These are phyloP conservation scores for Harlomillsia oculata DNA, from an alignment of 1,140 invertebrate species.

Conservation along the genomic window DNA sequence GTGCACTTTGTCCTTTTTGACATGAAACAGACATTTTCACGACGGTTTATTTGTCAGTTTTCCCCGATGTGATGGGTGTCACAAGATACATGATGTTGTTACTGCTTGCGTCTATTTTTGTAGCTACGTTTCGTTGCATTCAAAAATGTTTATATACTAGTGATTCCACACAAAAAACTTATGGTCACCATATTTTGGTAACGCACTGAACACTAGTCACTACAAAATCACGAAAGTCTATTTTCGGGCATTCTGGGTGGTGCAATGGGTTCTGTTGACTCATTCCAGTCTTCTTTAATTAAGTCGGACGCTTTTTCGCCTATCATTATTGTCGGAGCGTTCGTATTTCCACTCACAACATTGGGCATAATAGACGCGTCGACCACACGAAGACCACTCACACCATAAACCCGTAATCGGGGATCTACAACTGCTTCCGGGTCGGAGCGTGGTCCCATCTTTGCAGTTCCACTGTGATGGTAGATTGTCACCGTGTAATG, in stretches of 20 bases:
- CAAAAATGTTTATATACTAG: too few relatives aligned
- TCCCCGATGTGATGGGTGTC: too few relatives aligned
- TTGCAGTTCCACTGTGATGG: slow-evolving; percentile 40
- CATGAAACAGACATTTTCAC: too few relatives aligned
- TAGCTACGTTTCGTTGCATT: too few relatives aligned
- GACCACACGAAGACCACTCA: slow-evolving; percentile 42
- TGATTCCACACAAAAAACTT: too few relatives aligned
- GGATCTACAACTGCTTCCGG: slow-evolving; percentile 35
- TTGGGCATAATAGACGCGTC: slow-evolving; percentile 46
- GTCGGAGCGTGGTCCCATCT: slow-evolving; percentile 31
- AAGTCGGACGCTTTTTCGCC: slow-evolving; percentile 36
- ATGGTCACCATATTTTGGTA: background rate
- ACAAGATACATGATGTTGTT: too few relatives aligned
- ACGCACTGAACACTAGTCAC: too few relatives aligned
- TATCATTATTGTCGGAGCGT: slow-evolving; percentile 39
- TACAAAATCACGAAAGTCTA: too few relatives aligned
- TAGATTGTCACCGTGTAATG: slow-evolving; percentile 33
- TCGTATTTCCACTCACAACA: slow-evolving; percentile 45
- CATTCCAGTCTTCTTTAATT: slow-evolving; percentile 39
- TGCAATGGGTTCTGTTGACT: slow-evolving; percentile 21
- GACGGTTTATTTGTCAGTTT: too few relatives aligned
- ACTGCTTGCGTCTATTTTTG: too few relatives aligned
- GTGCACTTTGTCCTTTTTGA: too few relatives aligned
- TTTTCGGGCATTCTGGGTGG: slow-evolving; percentile 10
- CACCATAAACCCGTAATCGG: slow-evolving; percentile 42